A percentile compares a stretch with the other conserved stretches of the same genome.
These are phyloP conservation scores for Peromyscus nudipes DNA, from an alignment of 2,797 vertebrate genomes.

Conservation along the genomic window DNA sequence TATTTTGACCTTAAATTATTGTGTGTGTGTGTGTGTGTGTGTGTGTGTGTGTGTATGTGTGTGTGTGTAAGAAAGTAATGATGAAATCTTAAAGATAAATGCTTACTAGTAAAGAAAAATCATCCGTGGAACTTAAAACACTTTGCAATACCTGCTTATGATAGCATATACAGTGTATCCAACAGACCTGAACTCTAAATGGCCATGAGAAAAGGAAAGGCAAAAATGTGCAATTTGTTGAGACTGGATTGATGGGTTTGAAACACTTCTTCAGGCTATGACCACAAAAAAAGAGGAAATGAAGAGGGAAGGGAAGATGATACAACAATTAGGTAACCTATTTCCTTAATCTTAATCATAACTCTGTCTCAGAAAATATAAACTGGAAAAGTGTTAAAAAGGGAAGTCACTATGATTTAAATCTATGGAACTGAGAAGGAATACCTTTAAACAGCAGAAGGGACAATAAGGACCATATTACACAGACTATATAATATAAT, in stretches of 20 bases:
- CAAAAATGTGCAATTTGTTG: not conserved
- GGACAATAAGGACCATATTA: not conserved
- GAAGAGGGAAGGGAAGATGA: not conserved
- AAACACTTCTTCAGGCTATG: not conserved
- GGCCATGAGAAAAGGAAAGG: not conserved
- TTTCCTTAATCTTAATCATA: not conserved
- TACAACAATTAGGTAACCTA: not conserved
- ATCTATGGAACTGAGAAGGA: not conserved
- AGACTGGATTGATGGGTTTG: not conserved
- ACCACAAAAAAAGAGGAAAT: too few species aligned
- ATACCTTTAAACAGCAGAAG: not conserved
- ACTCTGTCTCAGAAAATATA: constrained; percentile 28
- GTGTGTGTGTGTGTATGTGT: too few species aligned
- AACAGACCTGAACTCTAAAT: not conserved
- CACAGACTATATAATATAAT: not conserved
- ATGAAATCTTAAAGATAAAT: constrained; percentile 23
- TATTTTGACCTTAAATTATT: constrained; percentile 42
- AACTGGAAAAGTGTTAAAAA: not conserved
- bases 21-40: not conserved
- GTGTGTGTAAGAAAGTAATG: not conserved
- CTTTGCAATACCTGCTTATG: constrained; percentile 14
- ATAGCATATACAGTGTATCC: not conserved
- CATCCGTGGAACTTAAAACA: not conserved
- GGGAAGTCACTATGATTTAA: constrained; percentile 25
- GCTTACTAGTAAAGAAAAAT: constrained; percentile 34